phyloP scores from a whole-genome alignment of 2,113 vertebrate species.

The Prunella himalayana region DNA sequence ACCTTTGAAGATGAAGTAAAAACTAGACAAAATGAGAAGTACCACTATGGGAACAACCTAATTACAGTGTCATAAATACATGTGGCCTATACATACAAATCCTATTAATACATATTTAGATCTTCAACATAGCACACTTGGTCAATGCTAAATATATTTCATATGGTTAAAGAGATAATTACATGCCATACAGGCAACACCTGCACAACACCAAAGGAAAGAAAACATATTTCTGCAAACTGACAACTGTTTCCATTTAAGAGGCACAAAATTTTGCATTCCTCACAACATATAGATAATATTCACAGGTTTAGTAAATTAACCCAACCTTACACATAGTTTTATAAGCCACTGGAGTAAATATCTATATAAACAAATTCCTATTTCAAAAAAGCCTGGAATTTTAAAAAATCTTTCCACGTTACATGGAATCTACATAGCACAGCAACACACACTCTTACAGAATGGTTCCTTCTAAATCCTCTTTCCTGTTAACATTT shows the following conservation, averaged over 20 bases:
- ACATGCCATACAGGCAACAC: not conserved
- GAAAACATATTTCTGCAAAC: not conserved
- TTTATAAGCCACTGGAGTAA: not conserved
- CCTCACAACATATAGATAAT: not conserved
- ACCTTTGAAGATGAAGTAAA: not conserved
- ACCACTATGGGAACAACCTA: not conserved
- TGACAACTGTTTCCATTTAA: not conserved
- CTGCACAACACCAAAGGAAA: not conserved
- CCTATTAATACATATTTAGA: not conserved
- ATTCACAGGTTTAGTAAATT: not conserved
- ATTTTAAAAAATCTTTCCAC: not conserved
- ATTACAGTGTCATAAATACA: not conserved
- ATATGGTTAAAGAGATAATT: not conserved
- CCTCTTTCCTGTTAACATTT: constrained; percentile 40
- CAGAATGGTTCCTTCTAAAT: constrained; percentile 22
- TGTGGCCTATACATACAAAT: not conserved
- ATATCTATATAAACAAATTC: not conserved
- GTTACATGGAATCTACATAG: not conserved
- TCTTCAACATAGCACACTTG: not conserved
- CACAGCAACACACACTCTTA: not conserved
- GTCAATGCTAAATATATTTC: not conserved
- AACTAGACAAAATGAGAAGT: not conserved
- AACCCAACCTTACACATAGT: not conserved
- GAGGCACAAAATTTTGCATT: not conserved
- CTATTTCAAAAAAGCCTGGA: not conserved